Base-by-base conservation (phyloP, 92 coral and sea anemone species). In the Actinostola sp. region DNA sequence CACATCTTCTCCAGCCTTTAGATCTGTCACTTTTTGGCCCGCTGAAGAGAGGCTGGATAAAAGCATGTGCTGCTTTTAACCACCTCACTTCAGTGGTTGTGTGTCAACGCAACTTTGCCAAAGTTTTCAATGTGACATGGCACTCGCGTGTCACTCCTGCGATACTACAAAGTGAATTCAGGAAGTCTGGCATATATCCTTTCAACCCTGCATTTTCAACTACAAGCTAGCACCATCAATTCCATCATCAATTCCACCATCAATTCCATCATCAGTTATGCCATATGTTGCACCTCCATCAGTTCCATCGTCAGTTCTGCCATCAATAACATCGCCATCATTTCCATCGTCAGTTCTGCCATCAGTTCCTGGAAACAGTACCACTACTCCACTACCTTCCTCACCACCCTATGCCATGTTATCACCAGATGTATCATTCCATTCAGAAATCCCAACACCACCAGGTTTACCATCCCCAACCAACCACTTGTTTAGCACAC, bases 21-120 rank as follows among this genome's bases (percentile, higher is more conserved):
- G 82, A 76, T 41, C 73, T 76, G 1, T 76, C 82, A 15, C 49
- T 66, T 13, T 76, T 66, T 66, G 82, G 73, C 13, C 66, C 73
- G 5, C 67, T 76, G 17, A 66, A 76, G 29, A 42, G 33, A 32
- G 82, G 74, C 23, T 76, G 82, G 82, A 30, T 76, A 17, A 35
- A 29, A 12, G 74, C 82, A 2, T 65, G 73, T 76, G 82, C 82
- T 20, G 71, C 81, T 1, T 63, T 64, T 33, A 43, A 66, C 44
- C 70, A 75, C 56, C 14, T 63, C 1, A 52, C 81, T 14, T 76
- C 82, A 4, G 74, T 36, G 1, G 82, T 66, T 11, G 82, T 76
- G 0, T 48, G 0, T 16, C 82, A 76, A 41, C 66, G 82, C 16
- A 76, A 76, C 57, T 68, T 76, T 66, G 58, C 74, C 30, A 65